Base-by-base conservation (phyloP, 2,888 invertebrate species). In the Athrips mouffetella region DNA sequence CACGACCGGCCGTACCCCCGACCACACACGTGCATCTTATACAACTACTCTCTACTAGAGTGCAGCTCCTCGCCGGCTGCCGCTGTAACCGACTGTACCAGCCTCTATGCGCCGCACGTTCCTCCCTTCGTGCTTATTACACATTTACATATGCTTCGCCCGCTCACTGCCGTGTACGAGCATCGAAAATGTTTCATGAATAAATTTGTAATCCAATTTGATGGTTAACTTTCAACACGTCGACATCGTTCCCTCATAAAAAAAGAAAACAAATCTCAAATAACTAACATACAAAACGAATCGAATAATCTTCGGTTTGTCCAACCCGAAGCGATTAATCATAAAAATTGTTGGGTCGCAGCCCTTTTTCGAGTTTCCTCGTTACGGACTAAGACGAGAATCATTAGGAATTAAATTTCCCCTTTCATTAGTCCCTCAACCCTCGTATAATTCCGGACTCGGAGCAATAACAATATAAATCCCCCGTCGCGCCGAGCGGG, bases 341-440 rank as follows among this genome's bases (percentile, higher is more conserved):
- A 83, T 80, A 84, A 84, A 85, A 85, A 84, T 72, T 73, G 62
- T 67, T 71, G 72, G 79, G 78, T 81, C 79, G 76, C 76, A 80
- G 83, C 80, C 85, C 84, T 84, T 86, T 88, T 86, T 84, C 81
- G 80, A 84, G 84, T 85, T 84, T 83, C 86, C 87, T 87, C 87
- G 87, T 88, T 88, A 88, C 86, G 81, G 83, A 76, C 87, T 87
- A 86, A 87, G 88, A 88, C 86, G 88, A 83, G 86, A 87, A 88
- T 88, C 88, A 88, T 88, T 88, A 88, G 86, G 88, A 87, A 87
- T 88, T 88, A 88, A 88, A 88, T 88, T 87, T 88, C 87, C 88
- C 87, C 87, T 88, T 88, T 88, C 87, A 88, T 88, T 88, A 88
- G 88, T 88, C 88, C 87, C 88, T 86, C 87, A 87, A 87, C 87